phyloP scores from a whole-genome alignment of 2,797 vertebrate species.

The Pygocentrus nattereri region DNA sequence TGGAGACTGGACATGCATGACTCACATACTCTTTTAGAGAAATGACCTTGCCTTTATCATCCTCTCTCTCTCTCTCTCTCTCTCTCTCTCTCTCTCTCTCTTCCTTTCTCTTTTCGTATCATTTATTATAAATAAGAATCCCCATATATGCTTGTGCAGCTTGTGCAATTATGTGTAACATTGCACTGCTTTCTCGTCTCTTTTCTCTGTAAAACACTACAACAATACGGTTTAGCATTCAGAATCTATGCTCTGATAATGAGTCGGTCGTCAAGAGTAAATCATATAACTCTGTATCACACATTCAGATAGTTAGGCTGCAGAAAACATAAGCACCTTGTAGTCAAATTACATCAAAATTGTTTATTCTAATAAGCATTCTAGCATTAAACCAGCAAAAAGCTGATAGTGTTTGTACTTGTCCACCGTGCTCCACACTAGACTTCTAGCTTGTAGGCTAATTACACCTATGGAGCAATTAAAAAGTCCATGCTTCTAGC shows the following conservation, averaged over 20 bases:
- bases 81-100: slow-evolving; percentile 60
- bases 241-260: background rate
- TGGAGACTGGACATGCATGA: slow-evolving; percentile 54
- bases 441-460: too few species aligned
- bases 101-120: slow-evolving; percentile 37
- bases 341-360: background rate
- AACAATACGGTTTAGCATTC: background rate
- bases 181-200: background rate
- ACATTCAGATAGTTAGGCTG: background rate
- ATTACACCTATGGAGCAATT: too few species aligned
- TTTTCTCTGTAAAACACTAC: background rate
- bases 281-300: background rate
- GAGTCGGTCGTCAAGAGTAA: background rate
- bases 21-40: slow-evolving; percentile 34
- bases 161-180: slow-evolving; percentile 17
- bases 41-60: slow-evolving; percentile 55
- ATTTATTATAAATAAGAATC: slow-evolving; percentile 19
- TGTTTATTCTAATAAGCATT: too few species aligned
- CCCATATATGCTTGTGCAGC: slow-evolving; percentile 11
- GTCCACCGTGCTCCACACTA: too few species aligned
- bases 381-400: too few species aligned
- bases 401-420: too few species aligned
- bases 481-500: too few species aligned
- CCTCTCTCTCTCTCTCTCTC: slow-evolving; percentile 61
- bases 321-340: background rate